These are phyloP conservation scores for Leptinotarsa texana DNA, from an alignment of 1,140 invertebrate species.

Conservation along the genomic window DNA sequence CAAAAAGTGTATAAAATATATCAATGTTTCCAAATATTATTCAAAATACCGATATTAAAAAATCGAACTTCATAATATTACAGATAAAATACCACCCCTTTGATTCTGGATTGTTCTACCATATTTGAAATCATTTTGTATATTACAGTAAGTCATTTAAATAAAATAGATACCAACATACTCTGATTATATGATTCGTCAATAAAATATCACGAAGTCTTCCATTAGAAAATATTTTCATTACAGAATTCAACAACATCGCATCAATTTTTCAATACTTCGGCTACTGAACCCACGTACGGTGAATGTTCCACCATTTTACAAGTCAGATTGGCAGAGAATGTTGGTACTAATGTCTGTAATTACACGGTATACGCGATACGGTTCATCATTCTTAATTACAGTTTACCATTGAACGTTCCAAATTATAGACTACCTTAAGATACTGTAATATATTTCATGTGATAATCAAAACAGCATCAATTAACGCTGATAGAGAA, in stretches of 20 bases:
- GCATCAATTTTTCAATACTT: background rate
- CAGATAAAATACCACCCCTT: too few species aligned
- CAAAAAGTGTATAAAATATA: too few species aligned
- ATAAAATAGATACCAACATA: too few species aligned
- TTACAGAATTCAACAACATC: background rate
- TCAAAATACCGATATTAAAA: too few species aligned
- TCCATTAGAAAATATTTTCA: background rate
- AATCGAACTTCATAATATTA: too few species aligned
- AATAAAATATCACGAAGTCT: too few species aligned
- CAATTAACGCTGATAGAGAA: too few species aligned
- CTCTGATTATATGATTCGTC: too few species aligned
- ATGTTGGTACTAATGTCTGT: constrained; percentile 14
- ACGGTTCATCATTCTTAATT: constrained; percentile 16
- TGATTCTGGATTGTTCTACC: too few species aligned
- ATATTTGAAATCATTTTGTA: too few species aligned
- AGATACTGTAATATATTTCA: background rate
- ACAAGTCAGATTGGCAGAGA: constrained; percentile 12
- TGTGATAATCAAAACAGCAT: background rate
- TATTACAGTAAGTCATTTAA: too few species aligned
- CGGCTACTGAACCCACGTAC: constrained; percentile 11
- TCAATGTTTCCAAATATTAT: too few species aligned
- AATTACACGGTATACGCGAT: constrained; percentile 15
- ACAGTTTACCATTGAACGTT: constrained; percentile 14
- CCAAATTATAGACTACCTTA: constrained; percentile 14
- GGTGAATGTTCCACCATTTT: background rate